Evolutionary conservation across 2,113 vertebrate genomes (phyloP).

Genomic region (Leuciscus idus): DNA sequence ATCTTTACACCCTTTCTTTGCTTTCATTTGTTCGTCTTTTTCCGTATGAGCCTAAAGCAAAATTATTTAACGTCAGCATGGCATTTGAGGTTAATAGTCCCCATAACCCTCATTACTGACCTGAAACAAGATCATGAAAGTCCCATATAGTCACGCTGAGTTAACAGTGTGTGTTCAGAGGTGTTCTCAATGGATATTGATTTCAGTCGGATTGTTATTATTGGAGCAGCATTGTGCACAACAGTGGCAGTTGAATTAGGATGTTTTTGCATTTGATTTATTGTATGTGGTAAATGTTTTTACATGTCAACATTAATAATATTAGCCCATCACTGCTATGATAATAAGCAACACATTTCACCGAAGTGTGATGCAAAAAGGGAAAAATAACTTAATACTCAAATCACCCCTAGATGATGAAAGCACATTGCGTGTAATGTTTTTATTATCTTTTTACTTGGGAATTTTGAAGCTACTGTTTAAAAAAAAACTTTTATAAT

Average conservation of each 20-base stretch:
- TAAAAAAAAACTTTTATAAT: background rate
- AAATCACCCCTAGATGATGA: background rate
- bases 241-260: background rate
- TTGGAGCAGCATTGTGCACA: background rate
- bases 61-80: background rate
- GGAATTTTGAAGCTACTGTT: background rate
- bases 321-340: background rate
- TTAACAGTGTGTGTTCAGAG: background rate
- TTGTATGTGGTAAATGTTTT: background rate
- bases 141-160: background rate
- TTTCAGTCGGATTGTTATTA: background rate
- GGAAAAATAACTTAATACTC: background rate
- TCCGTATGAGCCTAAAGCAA: background rate
- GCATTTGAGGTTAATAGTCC: slow-evolving; percentile 3
- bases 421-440: no score
- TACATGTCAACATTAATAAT: background rate
- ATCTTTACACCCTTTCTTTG: background rate
- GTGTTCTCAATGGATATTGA: background rate
- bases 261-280: background rate
- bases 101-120: slow-evolving; percentile 9
- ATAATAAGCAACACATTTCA: background rate
- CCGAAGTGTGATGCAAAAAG: background rate
- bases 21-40: background rate
- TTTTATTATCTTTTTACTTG: background rate
- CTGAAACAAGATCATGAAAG: background rate